phyloP scores from a whole-genome alignment of 92 coral and sea anemone genomes.

The Plumapathes pennacea region DNA sequence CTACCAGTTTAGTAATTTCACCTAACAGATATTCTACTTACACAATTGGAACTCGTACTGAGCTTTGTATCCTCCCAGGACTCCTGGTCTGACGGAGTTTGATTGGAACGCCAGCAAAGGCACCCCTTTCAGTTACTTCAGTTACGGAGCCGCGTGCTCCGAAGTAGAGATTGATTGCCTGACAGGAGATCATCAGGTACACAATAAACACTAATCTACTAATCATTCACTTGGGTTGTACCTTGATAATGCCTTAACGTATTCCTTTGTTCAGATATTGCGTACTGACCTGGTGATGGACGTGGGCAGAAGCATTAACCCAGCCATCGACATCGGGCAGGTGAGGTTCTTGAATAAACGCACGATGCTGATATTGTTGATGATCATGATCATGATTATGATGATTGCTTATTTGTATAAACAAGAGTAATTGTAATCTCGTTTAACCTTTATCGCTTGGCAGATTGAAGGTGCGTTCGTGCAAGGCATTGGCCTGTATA shows the following conservation, averaged over 20 bases:
- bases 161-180: conserved; percentile 56
- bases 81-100: background rate
- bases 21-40: no score
- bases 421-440: background rate
- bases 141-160: conserved; percentile 34
- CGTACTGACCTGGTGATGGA: conserved; percentile 53
- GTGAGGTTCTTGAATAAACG: background rate
- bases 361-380: background rate
- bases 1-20: no score
- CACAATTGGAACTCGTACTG: no score
- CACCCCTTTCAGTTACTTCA: conserved; percentile 15
- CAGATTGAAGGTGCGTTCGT: conserved; percentile 57
- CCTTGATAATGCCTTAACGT: background rate
- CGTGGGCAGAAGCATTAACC: conserved; percentile 36
- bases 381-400: background rate
- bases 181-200: conserved; percentile 55
- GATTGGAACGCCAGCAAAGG: conserved; percentile 16
- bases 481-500: conserved; percentile 45
- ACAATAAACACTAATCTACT: background rate
- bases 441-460: background rate
- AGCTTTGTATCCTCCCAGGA: no score
- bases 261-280: conserved; percentile 6
- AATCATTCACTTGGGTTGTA: background rate
- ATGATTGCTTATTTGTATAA: background rate
- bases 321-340: conserved; percentile 58